phyloP scores from a whole-genome alignment of 2,888 invertebrate genomes.

The Galerucella nymphaeae region DNA sequence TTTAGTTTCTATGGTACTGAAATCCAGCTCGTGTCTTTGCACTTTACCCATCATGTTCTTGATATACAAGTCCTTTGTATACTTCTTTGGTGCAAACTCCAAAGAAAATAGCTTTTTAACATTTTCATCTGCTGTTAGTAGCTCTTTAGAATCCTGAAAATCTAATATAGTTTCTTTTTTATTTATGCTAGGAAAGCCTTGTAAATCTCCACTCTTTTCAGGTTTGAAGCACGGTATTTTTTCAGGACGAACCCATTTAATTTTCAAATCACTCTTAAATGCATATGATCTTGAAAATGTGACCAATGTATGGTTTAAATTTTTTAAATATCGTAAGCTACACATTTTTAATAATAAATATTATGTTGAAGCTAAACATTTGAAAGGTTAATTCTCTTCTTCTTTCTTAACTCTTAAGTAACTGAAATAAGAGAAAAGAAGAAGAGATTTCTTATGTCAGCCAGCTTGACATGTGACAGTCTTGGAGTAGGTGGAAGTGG shows the following conservation, averaged over 20 bases:
- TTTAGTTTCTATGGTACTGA: constrained; percentile 75
- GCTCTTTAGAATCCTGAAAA: constrained; percentile 74
- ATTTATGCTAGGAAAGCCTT: constrained; percentile 69
- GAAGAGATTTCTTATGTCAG: background rate
- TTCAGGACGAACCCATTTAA: constrained; percentile 82
- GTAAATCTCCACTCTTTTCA: constrained; percentile 78
- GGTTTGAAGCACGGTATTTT: constrained; percentile 75
- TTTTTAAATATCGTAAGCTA: constrained; percentile 19
- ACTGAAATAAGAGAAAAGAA: background rate
- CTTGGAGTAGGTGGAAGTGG: background rate
- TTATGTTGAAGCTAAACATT: background rate
- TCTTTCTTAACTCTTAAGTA: no score
- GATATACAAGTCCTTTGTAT: constrained; percentile 67
- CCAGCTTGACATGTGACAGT: background rate
- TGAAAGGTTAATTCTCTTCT: background rate
- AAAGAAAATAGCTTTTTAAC: constrained; percentile 80
- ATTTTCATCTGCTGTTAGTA: constrained; percentile 76
- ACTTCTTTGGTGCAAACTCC: constrained; percentile 72
- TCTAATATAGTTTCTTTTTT: constrained; percentile 66
- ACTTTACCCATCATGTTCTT: constrained; percentile 72
- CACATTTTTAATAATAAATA: background rate
- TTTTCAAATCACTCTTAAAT: constrained; percentile 77
- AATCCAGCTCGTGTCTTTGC: constrained; percentile 76
- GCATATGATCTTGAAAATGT: constrained; percentile 61
- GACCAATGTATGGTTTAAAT: constrained; percentile 1